phyloP scores from a whole-genome alignment of 2,888 invertebrate species.

The Acanthococcus lagerstroemiae region DNA sequence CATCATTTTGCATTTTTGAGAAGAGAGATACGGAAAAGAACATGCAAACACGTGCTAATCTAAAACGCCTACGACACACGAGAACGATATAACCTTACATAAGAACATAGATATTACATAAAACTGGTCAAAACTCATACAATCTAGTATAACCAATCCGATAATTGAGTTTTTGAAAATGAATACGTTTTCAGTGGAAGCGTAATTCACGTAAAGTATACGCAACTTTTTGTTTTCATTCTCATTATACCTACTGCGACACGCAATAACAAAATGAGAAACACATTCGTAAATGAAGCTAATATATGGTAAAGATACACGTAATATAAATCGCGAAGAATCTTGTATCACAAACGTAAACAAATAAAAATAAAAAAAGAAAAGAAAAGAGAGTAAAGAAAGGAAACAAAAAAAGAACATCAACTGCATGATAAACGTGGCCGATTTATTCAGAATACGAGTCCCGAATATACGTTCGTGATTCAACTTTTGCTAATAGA shows the following conservation, averaged over 20 bases:
- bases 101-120: not conserved
- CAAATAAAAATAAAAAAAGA: not conserved
- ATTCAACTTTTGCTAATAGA: not conserved
- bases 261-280: too few species aligned
- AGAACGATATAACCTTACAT: not conserved
- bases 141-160: too few species aligned
- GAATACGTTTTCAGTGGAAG: too few species aligned
- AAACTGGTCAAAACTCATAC: not conserved
- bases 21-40: not conserved
- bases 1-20: not conserved
- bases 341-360: not conserved
- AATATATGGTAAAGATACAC: not conserved
- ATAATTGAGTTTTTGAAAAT: too few species aligned
- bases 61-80: too few species aligned
- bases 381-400: not conserved
- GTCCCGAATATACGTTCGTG: not conserved
- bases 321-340: not conserved
- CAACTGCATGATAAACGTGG: not conserved
- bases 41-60: too few species aligned
- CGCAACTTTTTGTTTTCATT: too few species aligned
- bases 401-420: not conserved
- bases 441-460: not conserved
- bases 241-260: too few species aligned
- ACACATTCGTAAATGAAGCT: too few species aligned
- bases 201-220: too few species aligned